phyloP scores from a whole-genome alignment of 2,113 vertebrate genomes.

The Peromyscus polionotus region DNA sequence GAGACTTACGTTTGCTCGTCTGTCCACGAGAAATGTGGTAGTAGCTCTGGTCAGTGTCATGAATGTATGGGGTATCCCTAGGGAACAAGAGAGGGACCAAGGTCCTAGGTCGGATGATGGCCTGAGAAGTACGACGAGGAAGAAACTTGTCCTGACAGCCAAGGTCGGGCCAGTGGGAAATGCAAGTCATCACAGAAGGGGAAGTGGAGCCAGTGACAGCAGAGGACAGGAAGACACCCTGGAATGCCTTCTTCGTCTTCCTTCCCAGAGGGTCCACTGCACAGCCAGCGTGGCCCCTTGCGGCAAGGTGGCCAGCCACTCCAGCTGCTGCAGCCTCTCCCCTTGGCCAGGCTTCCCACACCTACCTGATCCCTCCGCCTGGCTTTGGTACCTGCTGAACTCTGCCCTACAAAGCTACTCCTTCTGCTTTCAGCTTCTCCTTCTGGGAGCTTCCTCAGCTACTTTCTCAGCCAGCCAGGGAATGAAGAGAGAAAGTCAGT shows the following conservation, averaged over 20 bases:
- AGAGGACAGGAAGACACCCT: neutral
- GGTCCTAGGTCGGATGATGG: neutral
- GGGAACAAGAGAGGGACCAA: neutral
- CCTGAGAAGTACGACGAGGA: neutral
- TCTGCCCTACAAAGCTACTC: neutral
- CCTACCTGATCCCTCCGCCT: neutral
- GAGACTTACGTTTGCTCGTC: neutral
- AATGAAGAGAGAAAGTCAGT: accelerated
- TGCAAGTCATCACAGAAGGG: slow-evolving; percentile 69
- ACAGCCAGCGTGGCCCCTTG: neutral
- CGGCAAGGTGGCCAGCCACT: neutral
- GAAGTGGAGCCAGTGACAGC: slow-evolving; percentile 40
- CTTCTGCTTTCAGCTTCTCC: neutral
- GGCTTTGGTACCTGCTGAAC: neutral
- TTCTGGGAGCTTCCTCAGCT: no score
- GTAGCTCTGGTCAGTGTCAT: neutral
- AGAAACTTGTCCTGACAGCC: neutral
- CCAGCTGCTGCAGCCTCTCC: no score
- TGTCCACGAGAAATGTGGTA: neutral
- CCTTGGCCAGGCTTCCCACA: neutral
- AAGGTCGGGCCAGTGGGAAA: neutral
- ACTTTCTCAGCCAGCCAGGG: neutral
- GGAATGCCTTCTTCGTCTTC: neutral
- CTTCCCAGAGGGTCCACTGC: neutral
- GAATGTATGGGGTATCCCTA: accelerated